These are phyloP conservation scores for Trogon melanurus DNA, from an alignment of 2,113 vertebrate genomes.

Conservation along the genomic window DNA sequence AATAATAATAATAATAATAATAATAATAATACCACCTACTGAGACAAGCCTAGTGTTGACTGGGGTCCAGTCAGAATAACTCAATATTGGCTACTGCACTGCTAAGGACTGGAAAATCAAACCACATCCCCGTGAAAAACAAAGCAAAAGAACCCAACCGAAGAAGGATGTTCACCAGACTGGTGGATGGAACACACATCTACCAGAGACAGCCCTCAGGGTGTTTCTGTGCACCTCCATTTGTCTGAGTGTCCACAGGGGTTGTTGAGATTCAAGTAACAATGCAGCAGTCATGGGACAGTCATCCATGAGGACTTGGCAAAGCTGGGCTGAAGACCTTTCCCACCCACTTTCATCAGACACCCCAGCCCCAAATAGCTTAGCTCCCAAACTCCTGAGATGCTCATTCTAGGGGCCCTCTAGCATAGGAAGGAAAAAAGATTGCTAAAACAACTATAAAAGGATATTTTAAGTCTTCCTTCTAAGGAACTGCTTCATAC, in stretches of 20 bases:
- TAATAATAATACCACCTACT: constrained; percentile 56
- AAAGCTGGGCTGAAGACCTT: constrained; percentile 1
- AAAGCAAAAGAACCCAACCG: background rate
- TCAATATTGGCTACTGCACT: constrained; percentile 52
- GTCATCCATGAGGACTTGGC: background rate
- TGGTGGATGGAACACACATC: background rate
- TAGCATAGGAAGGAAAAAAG: background rate
- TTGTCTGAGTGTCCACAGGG: background rate
- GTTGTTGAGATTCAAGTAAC: background rate
- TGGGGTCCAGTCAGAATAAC: constrained; percentile 44
- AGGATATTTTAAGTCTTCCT: constrained; percentile 38
- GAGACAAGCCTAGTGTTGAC: constrained; percentile 64
- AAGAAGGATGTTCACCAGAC: background rate
- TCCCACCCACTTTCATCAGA: background rate
- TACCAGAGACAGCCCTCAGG: background rate
- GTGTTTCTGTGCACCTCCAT: background rate
- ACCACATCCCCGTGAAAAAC: background rate
- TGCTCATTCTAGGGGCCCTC: background rate
- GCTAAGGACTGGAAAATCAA: constrained; percentile 54
- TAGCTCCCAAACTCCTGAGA: background rate
- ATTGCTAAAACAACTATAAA: background rate
- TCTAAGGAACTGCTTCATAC: background rate
- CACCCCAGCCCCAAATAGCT: background rate
- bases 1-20: background rate
- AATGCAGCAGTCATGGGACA: background rate